Conservation (phyloP, 2,888 invertebrate genomes). For the Oscheius sp. region DNA sequence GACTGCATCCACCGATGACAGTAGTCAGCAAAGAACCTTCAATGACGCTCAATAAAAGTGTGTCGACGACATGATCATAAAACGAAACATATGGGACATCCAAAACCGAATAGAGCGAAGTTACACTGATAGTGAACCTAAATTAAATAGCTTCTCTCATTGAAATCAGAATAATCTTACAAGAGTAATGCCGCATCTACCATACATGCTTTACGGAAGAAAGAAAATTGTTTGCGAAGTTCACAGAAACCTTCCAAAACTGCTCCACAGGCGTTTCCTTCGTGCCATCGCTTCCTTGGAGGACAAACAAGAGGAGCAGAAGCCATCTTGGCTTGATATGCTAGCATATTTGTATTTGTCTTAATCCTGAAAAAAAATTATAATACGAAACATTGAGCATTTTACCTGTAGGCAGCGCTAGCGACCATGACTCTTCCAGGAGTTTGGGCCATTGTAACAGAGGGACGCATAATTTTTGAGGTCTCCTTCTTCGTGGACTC, state of each 20-base stretch:
- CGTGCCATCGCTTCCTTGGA: conserved; percentile 37
- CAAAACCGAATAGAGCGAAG: conserved; percentile 87
- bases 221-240: not conserved
- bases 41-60: conserved; percentile 69
- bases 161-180: not conserved
- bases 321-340: conserved; percentile 45
- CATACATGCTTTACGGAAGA: not conserved
- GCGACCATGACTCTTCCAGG: not conserved
- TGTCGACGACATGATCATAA: conserved; percentile 83
- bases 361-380: not conserved
- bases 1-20: conserved; percentile 82
- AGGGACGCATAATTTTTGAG: too few species aligned
- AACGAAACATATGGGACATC: conserved; percentile 91
- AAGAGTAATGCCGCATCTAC: not conserved
- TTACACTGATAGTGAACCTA: conserved; percentile 33
- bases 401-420: conserved; percentile 23
- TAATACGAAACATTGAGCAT: too few species aligned
- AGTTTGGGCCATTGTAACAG: not conserved
- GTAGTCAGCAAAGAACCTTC: not conserved
- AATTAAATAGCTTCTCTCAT: not conserved
- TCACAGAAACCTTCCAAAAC: not conserved
- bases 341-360: conserved; percentile 35
- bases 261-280: not conserved
- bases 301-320: conserved; percentile 52
- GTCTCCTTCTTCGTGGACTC: too few species aligned